Percentiles rank a stretch among this genome's conserved stretches.
Conservation (phyloP, 2,113 vertebrate species). For the Thomomys bottae region DNA sequence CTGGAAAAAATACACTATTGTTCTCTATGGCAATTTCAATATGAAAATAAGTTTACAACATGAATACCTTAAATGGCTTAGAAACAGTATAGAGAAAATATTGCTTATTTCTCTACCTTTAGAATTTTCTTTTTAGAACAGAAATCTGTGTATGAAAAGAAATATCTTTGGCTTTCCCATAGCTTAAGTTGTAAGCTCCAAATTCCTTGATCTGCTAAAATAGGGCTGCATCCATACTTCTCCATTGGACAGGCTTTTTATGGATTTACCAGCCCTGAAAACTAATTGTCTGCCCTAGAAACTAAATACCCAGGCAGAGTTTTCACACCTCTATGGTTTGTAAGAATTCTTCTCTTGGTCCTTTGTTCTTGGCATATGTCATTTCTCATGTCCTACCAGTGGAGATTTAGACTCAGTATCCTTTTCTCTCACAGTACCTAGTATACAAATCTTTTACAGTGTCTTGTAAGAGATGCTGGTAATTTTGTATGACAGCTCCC, state of each 20-base stretch:
- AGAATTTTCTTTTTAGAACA: not conserved
- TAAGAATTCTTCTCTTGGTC: not conserved
- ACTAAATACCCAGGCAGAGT: not conserved
- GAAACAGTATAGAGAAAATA: not conserved
- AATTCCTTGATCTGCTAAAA: not conserved
- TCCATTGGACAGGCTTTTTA: not conserved
- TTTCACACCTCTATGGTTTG: not conserved
- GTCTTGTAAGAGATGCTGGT: not conserved
- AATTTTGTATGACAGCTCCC: not conserved
- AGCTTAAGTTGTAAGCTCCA: not conserved
- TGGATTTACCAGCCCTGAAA: not conserved
- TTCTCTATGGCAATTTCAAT: slow-evolving; percentile 8
- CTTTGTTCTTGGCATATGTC: not conserved
- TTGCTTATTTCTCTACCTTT: not conserved
- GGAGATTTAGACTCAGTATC: not conserved
- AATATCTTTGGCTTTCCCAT: not conserved
- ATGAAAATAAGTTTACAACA: slow-evolving; percentile 8
- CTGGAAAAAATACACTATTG: not conserved
- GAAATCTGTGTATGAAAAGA: not conserved
- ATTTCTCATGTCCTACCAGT: not conserved
- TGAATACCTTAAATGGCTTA: not conserved
- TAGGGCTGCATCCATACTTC: not conserved
- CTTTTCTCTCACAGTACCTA: not conserved
- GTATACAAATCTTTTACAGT: not conserved
- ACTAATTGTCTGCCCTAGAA: not conserved